Evolutionary conservation across 2,113 vertebrate genomes (phyloP).

Genomic region (Puma concolor): DNA sequence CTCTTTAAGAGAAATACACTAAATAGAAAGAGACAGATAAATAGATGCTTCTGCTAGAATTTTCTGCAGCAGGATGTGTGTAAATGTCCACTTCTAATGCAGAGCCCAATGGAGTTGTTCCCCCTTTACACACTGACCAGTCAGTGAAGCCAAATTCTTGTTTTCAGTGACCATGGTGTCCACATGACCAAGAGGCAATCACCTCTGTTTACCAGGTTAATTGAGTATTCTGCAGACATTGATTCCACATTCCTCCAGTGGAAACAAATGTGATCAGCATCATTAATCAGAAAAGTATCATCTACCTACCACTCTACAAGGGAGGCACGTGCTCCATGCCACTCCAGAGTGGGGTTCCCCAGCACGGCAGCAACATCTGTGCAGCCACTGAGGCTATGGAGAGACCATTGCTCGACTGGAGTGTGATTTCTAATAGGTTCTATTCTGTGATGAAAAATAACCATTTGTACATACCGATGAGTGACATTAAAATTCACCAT

Average conservation of each 20-base stretch:
- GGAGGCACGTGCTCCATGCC: slow-evolving; percentile 64
- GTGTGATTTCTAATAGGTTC: slow-evolving; percentile 79
- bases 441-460: slow-evolving; percentile 78
- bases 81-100: not conserved
- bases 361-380: slow-evolving; percentile 73
- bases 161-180: slow-evolving; percentile 75
- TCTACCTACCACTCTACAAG: slow-evolving; percentile 67
- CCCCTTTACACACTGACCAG: slow-evolving; percentile 32
- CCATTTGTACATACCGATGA: slow-evolving; percentile 76
- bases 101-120: not conserved
- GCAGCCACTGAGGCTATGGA: slow-evolving; percentile 71
- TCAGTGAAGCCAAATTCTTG: slow-evolving; percentile 71
- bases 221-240: slow-evolving; percentile 79
- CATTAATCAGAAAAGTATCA: slow-evolving; percentile 75
- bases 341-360: slow-evolving; percentile 58
- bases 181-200: slow-evolving; percentile 77
- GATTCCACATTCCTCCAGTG: slow-evolving; percentile 73
- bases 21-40: not conserved
- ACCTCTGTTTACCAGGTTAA: slow-evolving; percentile 76
- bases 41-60: not conserved
- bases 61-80: not conserved
- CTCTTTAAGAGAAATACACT: not conserved
- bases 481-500: slow-evolving; percentile 82
- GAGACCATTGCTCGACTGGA: slow-evolving; percentile 61
- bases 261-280: slow-evolving; percentile 77